Evolutionary conservation across 2,888 invertebrate genomes (phyloP), one percentile per base, ranked within the genome.

Genomic region (Cheilosia impressa): DNA sequence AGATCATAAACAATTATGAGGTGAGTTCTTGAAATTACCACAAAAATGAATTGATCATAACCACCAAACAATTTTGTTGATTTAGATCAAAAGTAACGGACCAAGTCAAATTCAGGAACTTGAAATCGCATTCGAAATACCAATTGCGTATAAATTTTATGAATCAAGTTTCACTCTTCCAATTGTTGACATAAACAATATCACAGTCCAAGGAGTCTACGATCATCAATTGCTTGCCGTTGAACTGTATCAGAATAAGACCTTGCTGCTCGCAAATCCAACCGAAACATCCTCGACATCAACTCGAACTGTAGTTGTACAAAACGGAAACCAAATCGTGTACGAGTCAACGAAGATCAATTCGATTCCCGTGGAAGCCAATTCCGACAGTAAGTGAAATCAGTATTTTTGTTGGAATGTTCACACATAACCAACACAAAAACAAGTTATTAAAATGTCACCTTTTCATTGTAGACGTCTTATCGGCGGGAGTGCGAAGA

Each of bases 71-170:
- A 24, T 22, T 17, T 45, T 22, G 22, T 45, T 15, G 17, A 24
- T 34, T 38, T 43, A 90, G 90, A 90, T 92, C 66, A 90, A 90
- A 79, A 92, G 92, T 75, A 90, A 90, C 65, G 92, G 92, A 0
- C 92, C 92, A 38, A 92, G 92, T 87, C 90, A 87, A 6, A 89
- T 92, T n/a, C 90, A 90, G 19, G 89, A 89, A 10, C 83, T 92
- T 58, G 90, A 91, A 47, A 85, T 92, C 0, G 88, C 89, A 4
- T 90, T 92, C 27, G 88, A 88, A 34, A 91, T 92, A 78, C 92
- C 92, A 2, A 90, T 92, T 0, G 90, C 91, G 0, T 92, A 91
- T 58, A 89, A 89, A 50, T 88, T 91, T n/a, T 75, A 89, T 3
- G 90, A 90, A 43, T 90, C 91, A 2, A 66, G 85, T 3, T 88